Conservation (phyloP, 2,888 invertebrate genomes). For the Adelphocoris suturalis region DNA sequence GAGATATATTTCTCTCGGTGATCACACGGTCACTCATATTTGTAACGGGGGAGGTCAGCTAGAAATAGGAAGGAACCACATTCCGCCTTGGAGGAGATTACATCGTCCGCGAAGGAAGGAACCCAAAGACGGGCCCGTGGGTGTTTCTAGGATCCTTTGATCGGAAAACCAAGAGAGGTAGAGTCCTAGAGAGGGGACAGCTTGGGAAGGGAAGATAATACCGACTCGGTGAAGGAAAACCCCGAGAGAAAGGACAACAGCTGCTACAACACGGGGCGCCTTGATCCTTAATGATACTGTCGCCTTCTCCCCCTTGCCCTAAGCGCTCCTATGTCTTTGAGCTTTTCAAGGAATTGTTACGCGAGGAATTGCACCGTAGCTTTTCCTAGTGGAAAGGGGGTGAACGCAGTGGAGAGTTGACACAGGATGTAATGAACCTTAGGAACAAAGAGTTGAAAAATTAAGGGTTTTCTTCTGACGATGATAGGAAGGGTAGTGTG, state of each 20-base stretch:
- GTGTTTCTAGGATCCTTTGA: constrained; percentile 13
- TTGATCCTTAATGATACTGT: constrained; percentile 59
- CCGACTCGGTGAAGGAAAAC: constrained; percentile 13
- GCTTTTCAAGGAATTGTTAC: constrained; percentile 44
- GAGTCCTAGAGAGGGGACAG: neutral
- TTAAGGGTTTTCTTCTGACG: constrained; percentile 37
- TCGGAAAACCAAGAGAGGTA: neutral
- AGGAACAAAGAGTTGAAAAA: constrained; percentile 63
- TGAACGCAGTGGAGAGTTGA: neutral
- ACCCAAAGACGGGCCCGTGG: neutral
- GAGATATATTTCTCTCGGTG: no score
- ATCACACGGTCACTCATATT: no score
- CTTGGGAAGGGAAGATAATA: neutral
- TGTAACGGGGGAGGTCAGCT: no score
- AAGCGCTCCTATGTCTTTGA: constrained; percentile 9
- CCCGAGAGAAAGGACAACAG: constrained; percentile 48
- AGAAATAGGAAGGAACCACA: neutral
- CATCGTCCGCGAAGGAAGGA: neutral
- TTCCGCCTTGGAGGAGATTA: constrained; percentile 27
- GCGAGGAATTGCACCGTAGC: constrained; percentile 48
- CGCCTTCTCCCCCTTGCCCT: neutral
- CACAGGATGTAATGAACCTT: constrained; percentile 59
- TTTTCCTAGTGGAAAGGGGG: constrained; percentile 27
- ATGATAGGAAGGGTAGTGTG: neutral
- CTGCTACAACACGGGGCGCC: neutral